These are phyloP conservation scores for Micromesistius poutassou DNA, from an alignment of 2,797 vertebrate species.

Conservation along the genomic window DNA sequence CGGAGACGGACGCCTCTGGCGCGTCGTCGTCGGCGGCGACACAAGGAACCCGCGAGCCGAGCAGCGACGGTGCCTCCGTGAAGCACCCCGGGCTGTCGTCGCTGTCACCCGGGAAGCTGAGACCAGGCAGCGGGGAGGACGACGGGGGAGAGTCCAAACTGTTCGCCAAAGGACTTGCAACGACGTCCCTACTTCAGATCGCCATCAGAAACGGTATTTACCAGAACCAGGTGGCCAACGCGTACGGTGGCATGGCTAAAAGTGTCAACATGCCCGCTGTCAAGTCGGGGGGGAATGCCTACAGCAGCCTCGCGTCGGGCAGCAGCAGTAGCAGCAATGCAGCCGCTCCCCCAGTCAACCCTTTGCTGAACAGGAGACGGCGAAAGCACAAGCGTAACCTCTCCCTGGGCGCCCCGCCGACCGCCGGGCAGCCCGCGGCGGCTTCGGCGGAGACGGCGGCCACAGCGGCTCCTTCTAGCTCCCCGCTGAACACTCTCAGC, in stretches of 20 bases:
- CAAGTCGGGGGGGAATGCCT: slow-evolving; percentile 49
- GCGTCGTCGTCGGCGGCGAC: slow-evolving; percentile 28
- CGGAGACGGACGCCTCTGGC: slow-evolving; percentile 34
- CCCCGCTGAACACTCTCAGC: slow-evolving; percentile 81
- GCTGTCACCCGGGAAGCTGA: slow-evolving; percentile 47
- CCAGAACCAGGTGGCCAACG: slow-evolving; percentile 66
- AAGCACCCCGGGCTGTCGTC: slow-evolving; percentile 38
- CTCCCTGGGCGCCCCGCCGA: slow-evolving; percentile 70
- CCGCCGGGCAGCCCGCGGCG: slow-evolving; percentile 38
- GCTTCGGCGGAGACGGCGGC: slow-evolving; percentile 52
- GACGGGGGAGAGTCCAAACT: slow-evolving; percentile 68
- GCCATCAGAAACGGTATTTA: slow-evolving; percentile 71
- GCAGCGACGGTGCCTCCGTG: slow-evolving; percentile 29
- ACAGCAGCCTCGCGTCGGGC: not conserved
- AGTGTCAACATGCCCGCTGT: slow-evolving; percentile 43
- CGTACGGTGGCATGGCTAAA: slow-evolving; percentile 46
- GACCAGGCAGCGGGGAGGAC: slow-evolving; percentile 63
- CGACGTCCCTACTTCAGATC: slow-evolving; percentile 72
- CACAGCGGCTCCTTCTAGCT: slow-evolving; percentile 63
- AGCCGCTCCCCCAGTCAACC: slow-evolving; percentile 67
- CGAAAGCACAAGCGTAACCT: slow-evolving; percentile 82
- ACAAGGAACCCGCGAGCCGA: slow-evolving; percentile 33
- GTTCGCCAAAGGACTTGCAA: slow-evolving; percentile 70
- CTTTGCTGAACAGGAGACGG: slow-evolving; percentile 70
- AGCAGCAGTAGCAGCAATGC: slow-evolving; percentile 6